Base-by-base conservation (phyloP, 2,888 invertebrate species). In the Mantis religiosa region DNA sequence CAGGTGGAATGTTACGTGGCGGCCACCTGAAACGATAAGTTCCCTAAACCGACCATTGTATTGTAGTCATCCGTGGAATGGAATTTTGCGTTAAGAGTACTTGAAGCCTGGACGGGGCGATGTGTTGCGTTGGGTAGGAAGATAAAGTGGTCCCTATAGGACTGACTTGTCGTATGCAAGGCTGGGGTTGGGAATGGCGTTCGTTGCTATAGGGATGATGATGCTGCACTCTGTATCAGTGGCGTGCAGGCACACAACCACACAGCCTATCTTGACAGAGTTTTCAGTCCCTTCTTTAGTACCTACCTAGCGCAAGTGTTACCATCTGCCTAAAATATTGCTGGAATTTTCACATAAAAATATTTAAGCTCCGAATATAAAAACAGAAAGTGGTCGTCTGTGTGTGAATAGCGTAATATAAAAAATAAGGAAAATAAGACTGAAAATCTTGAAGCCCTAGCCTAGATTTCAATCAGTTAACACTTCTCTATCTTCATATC, bases 131-230 rank as follows among this genome's bases (percentile, higher is more conserved):
- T 81, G 86, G 87, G 34, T 71, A 87, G 87, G 82, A 87, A 87
- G 87, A 87, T 82, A 82, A 82, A 87, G 87, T 87, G 87, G 82
- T 87, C 87, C 87, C 87, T 82, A 41, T 82, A 82, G 87, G 87
- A 27, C 86, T 86, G 86, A 81, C 86, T 86, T 86, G 86, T 86
- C 25, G 34, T 84, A n/a, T n/a, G 41, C 25, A 84, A 34, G 20
- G 83, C 7, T 27, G 83, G 83, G 83, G 54, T 71, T 71, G 54
- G 54, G 20, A 71, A 71, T 71, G 54, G 54, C 54, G 54, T 71
- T 71, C 54, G 54, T 71, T 71, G 54, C 54, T 71, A 71, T 71
- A 71, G 54, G 54, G 54, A 71, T 71, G 54, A 71, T 71, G 54
- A 71, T 71, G 54, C 54, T 71, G 54, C 14, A 4, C 54, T 71